These are phyloP conservation scores for Drosophila punjabiensis DNA, from an alignment of 1,140 invertebrate genomes.

Conservation along the genomic window DNA sequence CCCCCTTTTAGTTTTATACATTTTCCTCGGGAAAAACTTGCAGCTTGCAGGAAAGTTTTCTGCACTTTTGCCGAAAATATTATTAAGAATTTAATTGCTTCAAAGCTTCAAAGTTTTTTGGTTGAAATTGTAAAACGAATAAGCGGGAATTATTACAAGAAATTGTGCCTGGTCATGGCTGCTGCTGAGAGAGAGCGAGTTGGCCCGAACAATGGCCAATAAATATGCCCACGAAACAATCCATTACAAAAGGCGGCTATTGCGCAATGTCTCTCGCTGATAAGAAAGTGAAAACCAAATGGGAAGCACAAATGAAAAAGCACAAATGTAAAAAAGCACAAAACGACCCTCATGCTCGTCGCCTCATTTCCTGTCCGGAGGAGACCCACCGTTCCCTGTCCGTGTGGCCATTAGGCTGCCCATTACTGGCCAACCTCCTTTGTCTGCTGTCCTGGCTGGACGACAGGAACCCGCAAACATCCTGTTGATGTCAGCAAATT, in stretches of 20 bases:
- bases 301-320: slow-evolving; percentile 57
- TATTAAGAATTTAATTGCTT: slow-evolving; percentile 70
- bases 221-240: slow-evolving; percentile 57
- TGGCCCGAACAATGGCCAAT: slow-evolving; percentile 52
- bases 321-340: slow-evolving; percentile 41
- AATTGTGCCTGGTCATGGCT: slow-evolving; percentile 56
- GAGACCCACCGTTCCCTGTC: neutral
- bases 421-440: slow-evolving; percentile 44
- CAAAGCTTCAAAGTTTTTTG: slow-evolving; percentile 36
- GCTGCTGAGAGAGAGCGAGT: neutral
- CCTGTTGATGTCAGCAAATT: slow-evolving; percentile 83
- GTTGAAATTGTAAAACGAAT: slow-evolving; percentile 36
- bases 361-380: slow-evolving; percentile 56
- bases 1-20: slow-evolving; percentile 40
- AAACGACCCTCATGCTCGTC: slow-evolving; percentile 42
- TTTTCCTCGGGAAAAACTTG: slow-evolving; percentile 52
- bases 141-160: slow-evolving; percentile 32
- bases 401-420: slow-evolving; percentile 60
- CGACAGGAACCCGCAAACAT: slow-evolving; percentile 76
- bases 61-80: slow-evolving; percentile 49
- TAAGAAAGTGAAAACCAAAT: slow-evolving; percentile 80
- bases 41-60: slow-evolving; percentile 48
- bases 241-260: slow-evolving; percentile 58
- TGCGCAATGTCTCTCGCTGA: slow-evolving; percentile 61
- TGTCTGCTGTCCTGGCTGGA: slow-evolving; percentile 22